A percentile compares a stretch with the other conserved stretches of the same genome.
These are phyloP conservation scores for Lucifuga dentata DNA, from an alignment of 2,113 vertebrate genomes.

Conservation along the genomic window DNA sequence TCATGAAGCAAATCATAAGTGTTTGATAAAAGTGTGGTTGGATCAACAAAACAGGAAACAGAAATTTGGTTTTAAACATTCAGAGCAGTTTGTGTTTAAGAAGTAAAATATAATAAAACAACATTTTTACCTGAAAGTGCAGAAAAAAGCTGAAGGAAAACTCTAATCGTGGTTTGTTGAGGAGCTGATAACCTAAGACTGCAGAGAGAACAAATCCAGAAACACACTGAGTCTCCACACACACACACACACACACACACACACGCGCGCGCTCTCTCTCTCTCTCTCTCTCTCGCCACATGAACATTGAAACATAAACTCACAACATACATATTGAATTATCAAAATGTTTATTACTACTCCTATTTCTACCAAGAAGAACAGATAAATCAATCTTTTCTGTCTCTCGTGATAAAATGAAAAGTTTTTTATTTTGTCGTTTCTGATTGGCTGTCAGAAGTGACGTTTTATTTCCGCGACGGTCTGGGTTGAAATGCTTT, in stretches of 20 bases:
- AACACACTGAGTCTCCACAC: background rate
- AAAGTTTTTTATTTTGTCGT: background rate
- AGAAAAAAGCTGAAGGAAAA: background rate
- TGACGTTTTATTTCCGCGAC: constrained; percentile 52
- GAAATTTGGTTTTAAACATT: background rate
- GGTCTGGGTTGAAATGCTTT: constrained; percentile 4
- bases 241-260: constrained; percentile 1
- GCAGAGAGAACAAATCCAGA: constrained; percentile 20
- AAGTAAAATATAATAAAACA: background rate
- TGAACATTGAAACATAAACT: too few relatives aligned
- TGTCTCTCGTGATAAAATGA: too few relatives aligned
- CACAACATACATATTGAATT: too few relatives aligned
- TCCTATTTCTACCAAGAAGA: too few relatives aligned
- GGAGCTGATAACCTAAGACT: constrained; percentile 7
- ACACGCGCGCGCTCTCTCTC: background rate
- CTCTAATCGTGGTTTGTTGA: background rate
- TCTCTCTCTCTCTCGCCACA: too few relatives aligned
- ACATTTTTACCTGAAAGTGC: constrained; percentile 44
- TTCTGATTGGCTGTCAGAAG: too few relatives aligned
- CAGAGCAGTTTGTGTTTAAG: background rate
- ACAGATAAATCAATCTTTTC: too few relatives aligned
- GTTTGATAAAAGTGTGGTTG: background rate
- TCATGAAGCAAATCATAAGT: background rate
- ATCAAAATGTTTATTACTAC: too few relatives aligned
- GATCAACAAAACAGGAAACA: background rate